phyloP scores from a whole-genome alignment of 2,888 invertebrate species.

The Nephrotoma appendiculata region DNA sequence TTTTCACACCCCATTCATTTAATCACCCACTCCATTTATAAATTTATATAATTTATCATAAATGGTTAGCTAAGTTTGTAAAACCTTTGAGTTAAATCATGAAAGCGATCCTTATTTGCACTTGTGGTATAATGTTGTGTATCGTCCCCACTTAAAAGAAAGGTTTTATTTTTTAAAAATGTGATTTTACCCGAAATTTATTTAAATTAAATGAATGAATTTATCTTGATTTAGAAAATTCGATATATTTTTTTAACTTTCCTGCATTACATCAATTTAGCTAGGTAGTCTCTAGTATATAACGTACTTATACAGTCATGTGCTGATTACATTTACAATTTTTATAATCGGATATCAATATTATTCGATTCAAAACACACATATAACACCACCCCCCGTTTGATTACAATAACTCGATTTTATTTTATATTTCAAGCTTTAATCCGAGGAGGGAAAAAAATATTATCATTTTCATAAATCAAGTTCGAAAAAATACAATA shows the following conservation, averaged over 20 bases:
- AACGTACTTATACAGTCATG: background rate
- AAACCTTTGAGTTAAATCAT: too few relatives aligned
- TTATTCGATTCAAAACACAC: background rate
- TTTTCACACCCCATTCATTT: background rate
- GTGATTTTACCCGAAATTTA: background rate
- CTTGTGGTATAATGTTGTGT: too few relatives aligned
- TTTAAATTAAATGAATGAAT: background rate
- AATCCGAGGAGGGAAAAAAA: background rate
- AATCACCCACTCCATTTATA: background rate
- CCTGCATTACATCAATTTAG: background rate
- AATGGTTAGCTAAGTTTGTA: background rate
- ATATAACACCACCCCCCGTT: background rate
- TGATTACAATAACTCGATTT: background rate
- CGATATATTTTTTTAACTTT: background rate
- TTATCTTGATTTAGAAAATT: background rate
- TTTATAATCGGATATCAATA: background rate
- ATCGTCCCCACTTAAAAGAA: too few relatives aligned
- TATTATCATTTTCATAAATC: background rate
- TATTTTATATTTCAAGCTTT: background rate
- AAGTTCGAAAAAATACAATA: background rate
- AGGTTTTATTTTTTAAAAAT: too few relatives aligned
- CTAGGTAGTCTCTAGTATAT: background rate
- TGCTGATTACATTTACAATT: background rate
- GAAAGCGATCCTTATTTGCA: too few relatives aligned
- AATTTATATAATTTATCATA: background rate